phyloP scores from a whole-genome alignment of 2,888 invertebrate genomes.

The Apantesis nais region DNA sequence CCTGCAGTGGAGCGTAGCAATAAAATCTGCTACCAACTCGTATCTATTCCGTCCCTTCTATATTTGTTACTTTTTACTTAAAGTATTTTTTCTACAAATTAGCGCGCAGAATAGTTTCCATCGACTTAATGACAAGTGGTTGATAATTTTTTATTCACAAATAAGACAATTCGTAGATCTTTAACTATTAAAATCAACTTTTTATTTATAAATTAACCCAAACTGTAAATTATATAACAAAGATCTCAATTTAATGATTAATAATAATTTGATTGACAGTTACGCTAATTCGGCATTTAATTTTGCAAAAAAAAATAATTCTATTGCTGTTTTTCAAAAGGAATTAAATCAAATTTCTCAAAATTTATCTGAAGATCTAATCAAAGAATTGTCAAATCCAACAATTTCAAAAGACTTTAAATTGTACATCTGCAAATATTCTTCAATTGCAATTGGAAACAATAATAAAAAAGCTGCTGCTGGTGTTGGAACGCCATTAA shows the following conservation, averaged over 20 bases:
- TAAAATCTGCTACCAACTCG: background rate
- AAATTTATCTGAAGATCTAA: too few species aligned
- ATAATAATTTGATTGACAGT: background rate
- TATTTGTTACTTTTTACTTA: background rate
- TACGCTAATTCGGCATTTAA: too few species aligned
- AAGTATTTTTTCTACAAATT: background rate
- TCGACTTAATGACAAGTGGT: background rate
- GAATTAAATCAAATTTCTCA: too few species aligned
- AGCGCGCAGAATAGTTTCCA: background rate
- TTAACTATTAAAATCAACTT: background rate
- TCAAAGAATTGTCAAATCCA: too few species aligned
- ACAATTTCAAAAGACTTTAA: too few species aligned
- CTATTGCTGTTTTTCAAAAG: too few species aligned
- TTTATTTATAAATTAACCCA: background rate
- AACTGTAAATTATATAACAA: background rate
- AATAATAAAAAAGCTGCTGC: too few species aligned
- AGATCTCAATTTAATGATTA: conserved; percentile 16
- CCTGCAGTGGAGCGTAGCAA: background rate
- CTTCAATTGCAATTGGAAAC: too few species aligned
- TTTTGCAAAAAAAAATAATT: too few species aligned
- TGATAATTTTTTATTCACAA: background rate
- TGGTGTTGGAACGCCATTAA: too few species aligned
- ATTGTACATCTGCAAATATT: too few species aligned
- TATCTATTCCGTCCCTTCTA: background rate
- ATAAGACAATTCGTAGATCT: background rate